Evolutionary conservation across 2,797 vertebrate species (phyloP).

Genomic region (Notolabrus celidotus): DNA sequence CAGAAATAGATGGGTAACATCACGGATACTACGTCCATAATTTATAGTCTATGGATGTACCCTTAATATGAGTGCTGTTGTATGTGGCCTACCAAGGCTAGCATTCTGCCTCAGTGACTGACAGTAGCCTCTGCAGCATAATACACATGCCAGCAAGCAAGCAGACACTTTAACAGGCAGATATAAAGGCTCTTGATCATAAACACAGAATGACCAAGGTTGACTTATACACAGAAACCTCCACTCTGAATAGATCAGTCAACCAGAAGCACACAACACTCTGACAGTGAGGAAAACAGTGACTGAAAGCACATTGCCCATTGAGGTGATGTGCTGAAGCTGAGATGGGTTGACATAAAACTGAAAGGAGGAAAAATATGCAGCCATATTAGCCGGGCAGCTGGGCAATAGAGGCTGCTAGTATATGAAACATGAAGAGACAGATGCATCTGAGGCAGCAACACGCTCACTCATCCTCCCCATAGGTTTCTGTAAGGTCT

Average conservation of each 20-base stretch:
- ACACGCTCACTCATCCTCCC: slow-evolving; percentile 30
- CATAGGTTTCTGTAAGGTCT: slow-evolving; percentile 54
- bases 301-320: too few relatives aligned
- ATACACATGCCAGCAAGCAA: slow-evolving; percentile 54
- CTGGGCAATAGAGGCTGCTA: slow-evolving; percentile 1
- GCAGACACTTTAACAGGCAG: slow-evolving; percentile 30
- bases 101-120: slow-evolving; percentile 24
- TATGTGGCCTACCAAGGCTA: slow-evolving; percentile 41
- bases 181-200: too few relatives aligned
- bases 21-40: too few relatives aligned
- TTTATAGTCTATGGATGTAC: too few relatives aligned
- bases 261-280: slow-evolving; percentile 13
- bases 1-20: too few relatives aligned
- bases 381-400: neutral
- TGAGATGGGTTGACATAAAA: slow-evolving; percentile 24
- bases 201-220: slow-evolving; percentile 36
- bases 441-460: slow-evolving; percentile 7
- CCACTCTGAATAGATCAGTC: slow-evolving; percentile 22
- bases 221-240: slow-evolving; percentile 28
- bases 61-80: too few relatives aligned
- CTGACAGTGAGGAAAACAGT: slow-evolving; percentile 14
- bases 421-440: slow-evolving; percentile 29
- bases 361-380: slow-evolving; percentile 17
- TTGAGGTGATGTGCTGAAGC: slow-evolving; percentile 21
- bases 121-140: slow-evolving; percentile 35